These are phyloP conservation scores for Leptura quadrifasciata DNA, from an alignment of 2,888 invertebrate species.

Conservation along the genomic window DNA sequence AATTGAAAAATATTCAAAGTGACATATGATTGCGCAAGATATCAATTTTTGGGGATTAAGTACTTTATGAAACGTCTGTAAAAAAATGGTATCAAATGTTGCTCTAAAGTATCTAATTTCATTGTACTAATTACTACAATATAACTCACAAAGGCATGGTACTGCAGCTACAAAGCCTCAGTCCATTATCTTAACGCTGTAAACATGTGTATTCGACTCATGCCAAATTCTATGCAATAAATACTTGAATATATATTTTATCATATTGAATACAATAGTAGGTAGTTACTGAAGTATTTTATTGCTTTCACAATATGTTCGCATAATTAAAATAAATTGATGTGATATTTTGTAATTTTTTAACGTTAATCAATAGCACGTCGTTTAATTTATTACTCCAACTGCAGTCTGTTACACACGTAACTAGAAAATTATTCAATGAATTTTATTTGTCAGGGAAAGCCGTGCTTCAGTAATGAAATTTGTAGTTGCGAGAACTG, in stretches of 20 bases:
- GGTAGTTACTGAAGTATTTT: background rate
- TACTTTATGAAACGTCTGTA: too few species aligned
- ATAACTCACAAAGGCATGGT: background rate
- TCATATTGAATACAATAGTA: background rate
- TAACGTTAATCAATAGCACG: conserved; percentile 8
- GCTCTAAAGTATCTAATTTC: too few species aligned
- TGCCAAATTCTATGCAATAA: background rate
- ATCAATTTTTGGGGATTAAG: too few species aligned
- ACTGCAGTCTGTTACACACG: conserved; percentile 53
- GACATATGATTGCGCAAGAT: too few species aligned
- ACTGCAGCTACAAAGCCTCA: background rate
- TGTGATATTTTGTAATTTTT: background rate
- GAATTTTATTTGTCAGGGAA: conserved; percentile 62
- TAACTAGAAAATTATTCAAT: conserved; percentile 63
- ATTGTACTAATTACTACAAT: background rate
- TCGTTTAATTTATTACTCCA: conserved; percentile 43
- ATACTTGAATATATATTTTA: background rate
- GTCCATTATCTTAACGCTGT: background rate
- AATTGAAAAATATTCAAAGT: too few species aligned
- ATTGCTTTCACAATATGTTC: background rate
- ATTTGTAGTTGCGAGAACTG: conserved; percentile 57
- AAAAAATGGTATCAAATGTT: too few species aligned
- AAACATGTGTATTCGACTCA: background rate
- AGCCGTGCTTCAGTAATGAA: conserved; percentile 66
- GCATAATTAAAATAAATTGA: background rate